Evolutionary conservation across 2,888 invertebrate genomes (phyloP), one percentile per base, ranked within the genome.

Genomic region (Octonoba sinensis): DNA sequence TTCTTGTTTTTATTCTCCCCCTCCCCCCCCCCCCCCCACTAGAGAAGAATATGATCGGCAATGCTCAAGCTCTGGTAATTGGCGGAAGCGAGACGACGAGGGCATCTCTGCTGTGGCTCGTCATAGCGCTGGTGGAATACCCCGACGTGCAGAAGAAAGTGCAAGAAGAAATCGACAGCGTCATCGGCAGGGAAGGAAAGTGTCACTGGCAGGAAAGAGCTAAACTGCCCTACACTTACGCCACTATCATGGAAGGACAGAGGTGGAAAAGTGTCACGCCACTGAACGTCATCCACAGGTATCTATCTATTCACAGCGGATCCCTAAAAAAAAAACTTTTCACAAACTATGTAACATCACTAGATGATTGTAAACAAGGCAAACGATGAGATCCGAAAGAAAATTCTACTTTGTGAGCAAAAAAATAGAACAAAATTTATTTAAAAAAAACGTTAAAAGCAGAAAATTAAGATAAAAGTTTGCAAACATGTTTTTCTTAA

Each of bases 11-110:
- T n/a, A n/a, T n/a, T n/a, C n/a, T n/a, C n/a, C n/a, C n/a, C n/a
- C n/a, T n/a, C n/a, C n/a, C n/a, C n/a, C n/a, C n/a, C n/a, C n/a
- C n/a, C n/a, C n/a, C 8, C 11, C 20, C 66, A 51, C 13, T 46
- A 78, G 78, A 78, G 11, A 71, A 15, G 12, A 78, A 78, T 27
- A 16, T 79, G 11, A 16, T 18, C 11, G 79, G 79, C 8, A 79
- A 79, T 20, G 24, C 72, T 13, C 71, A 72, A 65, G 79, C 79
- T 22, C 20, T 79, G 20, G 64, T 74, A 18, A 20, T 70, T 20
- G 81, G 69, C 3, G 81, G 74, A 15, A 69, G 62, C 3, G 81
- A 81, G 18, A 81, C 81, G 2, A 74, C 81, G n/a, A 46, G 74
- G 13, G 62, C 62, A 15, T 74, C 81, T 3, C 8, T 81, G 18